phyloP scores from a whole-genome alignment of 2,113 vertebrate species.

The Leptodactylus fuscus region DNA sequence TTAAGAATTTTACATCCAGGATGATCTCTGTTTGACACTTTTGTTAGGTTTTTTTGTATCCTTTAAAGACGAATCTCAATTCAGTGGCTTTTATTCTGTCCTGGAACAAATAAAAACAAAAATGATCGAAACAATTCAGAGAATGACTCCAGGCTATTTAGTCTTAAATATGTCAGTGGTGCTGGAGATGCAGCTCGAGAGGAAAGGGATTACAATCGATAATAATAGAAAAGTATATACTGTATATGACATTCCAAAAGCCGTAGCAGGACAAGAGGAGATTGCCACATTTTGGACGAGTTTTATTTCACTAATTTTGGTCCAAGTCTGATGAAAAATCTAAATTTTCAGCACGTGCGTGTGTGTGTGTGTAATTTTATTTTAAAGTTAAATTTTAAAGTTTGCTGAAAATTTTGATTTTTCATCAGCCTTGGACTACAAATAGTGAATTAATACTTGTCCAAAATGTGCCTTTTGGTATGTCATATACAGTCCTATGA shows the following conservation, averaged over 20 bases:
- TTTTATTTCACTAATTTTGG: too few species aligned
- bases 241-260: too few species aligned
- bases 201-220: conserved; percentile 45
- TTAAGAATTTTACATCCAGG: conserved; percentile 31
- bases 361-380: too few species aligned
- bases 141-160: conserved; percentile 37
- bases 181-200: conserved; percentile 16
- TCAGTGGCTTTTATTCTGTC: conserved; percentile 29
- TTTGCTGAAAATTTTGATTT: too few species aligned
- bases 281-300: neutral
- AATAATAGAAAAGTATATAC: neutral
- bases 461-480: too few species aligned
- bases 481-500: too few species aligned
- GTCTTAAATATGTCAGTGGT: conserved; percentile 53
- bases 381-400: too few species aligned
- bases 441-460: too few species aligned
- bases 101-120: conserved; percentile 29
- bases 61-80: conserved; percentile 37
- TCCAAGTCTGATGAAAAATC: too few species aligned
- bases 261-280: neutral
- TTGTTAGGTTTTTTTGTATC: neutral
- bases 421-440: too few species aligned
- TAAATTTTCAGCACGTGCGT: too few species aligned
- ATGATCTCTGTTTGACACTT: conserved; percentile 25
- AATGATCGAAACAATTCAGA: conserved; percentile 41